A percentile compares a stretch with the other conserved stretches of the same genome.
phyloP scores from a whole-genome alignment of 2,113 vertebrate species.

The Rattus rattus region DNA sequence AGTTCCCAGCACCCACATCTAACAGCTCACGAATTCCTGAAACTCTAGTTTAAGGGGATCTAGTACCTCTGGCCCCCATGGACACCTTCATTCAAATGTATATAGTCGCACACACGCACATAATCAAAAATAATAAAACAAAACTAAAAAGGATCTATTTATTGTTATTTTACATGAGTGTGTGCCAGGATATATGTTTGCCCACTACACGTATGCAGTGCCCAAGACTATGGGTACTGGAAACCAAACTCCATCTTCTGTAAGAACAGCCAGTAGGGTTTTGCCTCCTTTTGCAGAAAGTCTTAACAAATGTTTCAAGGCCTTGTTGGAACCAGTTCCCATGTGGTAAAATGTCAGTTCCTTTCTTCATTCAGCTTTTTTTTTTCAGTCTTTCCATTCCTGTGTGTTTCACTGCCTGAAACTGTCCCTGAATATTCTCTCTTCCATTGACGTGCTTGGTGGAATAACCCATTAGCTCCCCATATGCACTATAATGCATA shows the following conservation, averaged over 20 bases:
- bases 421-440: neutral
- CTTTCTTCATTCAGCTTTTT: slow-evolving; percentile 1
- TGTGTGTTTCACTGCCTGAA: slow-evolving; percentile 8
- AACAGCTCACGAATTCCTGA: neutral
- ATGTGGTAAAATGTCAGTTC: neutral
- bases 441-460: neutral
- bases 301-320: slow-evolving; percentile 9
- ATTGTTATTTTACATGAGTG: neutral
- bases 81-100: neutral
- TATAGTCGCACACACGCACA: neutral
- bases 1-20: neutral
- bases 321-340: neutral
- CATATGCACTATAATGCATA: neutral
- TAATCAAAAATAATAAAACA: neutral
- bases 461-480: neutral
- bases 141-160: neutral
- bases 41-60: neutral
- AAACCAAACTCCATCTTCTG: neutral
- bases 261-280: neutral
- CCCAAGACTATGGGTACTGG: neutral
- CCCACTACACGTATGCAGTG: neutral
- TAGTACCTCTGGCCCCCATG: neutral
- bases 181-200: neutral
- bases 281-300: neutral
- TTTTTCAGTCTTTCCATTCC: slow-evolving; percentile 7